Percentiles rank a stretch among this genome's conserved stretches.
phyloP scores from a whole-genome alignment of 2,113 vertebrate species.

The Gobius niger region DNA sequence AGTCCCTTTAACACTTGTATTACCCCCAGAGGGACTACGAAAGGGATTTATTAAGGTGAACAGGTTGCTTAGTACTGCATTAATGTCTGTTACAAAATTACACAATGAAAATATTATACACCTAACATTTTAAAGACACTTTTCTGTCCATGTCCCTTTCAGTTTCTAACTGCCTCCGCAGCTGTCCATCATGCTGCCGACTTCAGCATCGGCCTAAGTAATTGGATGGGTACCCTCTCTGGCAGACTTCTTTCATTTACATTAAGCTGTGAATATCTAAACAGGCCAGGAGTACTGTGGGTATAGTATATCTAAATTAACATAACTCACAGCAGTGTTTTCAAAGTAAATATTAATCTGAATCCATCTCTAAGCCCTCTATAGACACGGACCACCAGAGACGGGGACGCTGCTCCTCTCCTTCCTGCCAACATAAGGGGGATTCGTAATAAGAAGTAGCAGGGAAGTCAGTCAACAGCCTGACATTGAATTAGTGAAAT shows the following conservation, averaged over 20 bases:
- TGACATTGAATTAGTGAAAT: conserved; percentile 30
- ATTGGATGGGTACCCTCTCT: conserved; percentile 54
- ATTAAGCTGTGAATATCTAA: conserved; percentile 43
- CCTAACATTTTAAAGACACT: not conserved
- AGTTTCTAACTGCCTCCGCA: conserved; percentile 28
- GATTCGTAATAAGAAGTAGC: not conserved
- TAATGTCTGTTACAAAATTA: not conserved
- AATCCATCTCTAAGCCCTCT: conserved; percentile 23
- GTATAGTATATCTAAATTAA: conserved; percentile 24
- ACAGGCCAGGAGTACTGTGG: conserved; percentile 2
- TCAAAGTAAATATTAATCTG: conserved; percentile 18
- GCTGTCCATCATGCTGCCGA: conserved; percentile 60
- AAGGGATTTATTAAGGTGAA: too few relatives aligned
- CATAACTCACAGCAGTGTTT: conserved; percentile 10
- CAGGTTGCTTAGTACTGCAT: too few relatives aligned
- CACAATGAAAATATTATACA: not conserved
- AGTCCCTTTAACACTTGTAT: too few relatives aligned
- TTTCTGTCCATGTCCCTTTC: not conserved
- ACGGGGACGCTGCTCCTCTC: not conserved
- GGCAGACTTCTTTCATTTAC: conserved; percentile 40
- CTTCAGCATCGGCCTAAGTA: conserved; percentile 53
- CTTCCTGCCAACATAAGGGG: not conserved
- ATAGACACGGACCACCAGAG: conserved; percentile 2
- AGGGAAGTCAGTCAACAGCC: conserved; percentile 3
- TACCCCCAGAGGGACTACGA: too few relatives aligned